Base-by-base conservation (phyloP, 2,888 invertebrate genomes). In the Luffia ferchaultella region DNA sequence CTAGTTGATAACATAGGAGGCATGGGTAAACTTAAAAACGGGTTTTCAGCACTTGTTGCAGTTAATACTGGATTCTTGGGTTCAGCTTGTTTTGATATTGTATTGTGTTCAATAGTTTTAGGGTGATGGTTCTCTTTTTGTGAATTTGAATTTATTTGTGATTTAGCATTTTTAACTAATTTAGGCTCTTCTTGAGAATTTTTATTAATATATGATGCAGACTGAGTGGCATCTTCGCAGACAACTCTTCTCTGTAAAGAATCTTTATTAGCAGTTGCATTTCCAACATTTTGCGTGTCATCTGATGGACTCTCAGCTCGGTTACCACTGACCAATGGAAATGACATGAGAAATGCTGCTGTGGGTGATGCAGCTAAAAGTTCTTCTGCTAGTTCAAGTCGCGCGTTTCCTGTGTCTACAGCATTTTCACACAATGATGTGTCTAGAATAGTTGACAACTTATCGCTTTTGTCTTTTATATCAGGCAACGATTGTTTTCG, bases 341-440 rank as follows among this genome's bases (percentile, higher is more conserved):
- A 92, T 1, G 91, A 89, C 76, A 90, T 86, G 12, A 92, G 74
- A 64, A 92, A 92, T 1, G 92, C 92, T 15, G 92, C 92, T 1
- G 92, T 92, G 2, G 92, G 92, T 1, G 92, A 92, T 48, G 84
- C 80, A 50, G 85, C 84, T 56, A 83, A 60, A 19, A 83, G 77
- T 54, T 83, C 83, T 63, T 83, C 83, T 1, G 83, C 87, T 57
- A 87, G 70, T 63, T 87, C 87, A 57, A 87, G 76, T 20, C 86
- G 76, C 46, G 86, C 86, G 58, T 87, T 85, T 16, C 87, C 87
- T 45, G 80, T 85, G 56, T 83, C 80, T 1, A 76, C 78, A 48
- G 67, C 68, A 58, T 68, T 71, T 55, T 82, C 83, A 58, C 80
- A 80, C 54, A 83, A 60, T 18, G 73, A 55, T n/a, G 75, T 61